Conservation (phyloP, 1,140 invertebrate species). For the Drosophila busckii region DNA sequence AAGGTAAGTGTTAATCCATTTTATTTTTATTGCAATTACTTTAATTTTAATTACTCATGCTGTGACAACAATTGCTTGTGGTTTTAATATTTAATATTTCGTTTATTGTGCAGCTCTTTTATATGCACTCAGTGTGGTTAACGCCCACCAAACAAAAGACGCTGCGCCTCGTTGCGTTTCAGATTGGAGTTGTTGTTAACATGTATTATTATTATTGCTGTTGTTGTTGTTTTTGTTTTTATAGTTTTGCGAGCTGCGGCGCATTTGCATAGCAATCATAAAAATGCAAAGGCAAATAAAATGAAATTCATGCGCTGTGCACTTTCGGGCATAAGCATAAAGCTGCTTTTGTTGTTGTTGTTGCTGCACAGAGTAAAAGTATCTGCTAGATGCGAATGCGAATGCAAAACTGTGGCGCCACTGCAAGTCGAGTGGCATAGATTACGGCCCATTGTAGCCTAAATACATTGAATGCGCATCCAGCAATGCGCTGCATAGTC, state of each 20-base stretch:
- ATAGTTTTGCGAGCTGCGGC: constrained; percentile 14
- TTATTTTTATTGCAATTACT: background rate
- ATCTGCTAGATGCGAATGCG: constrained; percentile 35
- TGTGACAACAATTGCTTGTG: constrained; percentile 21
- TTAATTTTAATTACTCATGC: too few relatives aligned
- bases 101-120: constrained; percentile 15
- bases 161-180: constrained; percentile 44
- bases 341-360: constrained; percentile 19
- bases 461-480: constrained; percentile 28
- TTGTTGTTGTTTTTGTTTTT: constrained; percentile 5
- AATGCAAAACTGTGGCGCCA: constrained; percentile 15
- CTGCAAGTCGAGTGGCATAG: constrained; percentile 45
- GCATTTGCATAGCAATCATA: constrained; percentile 54
- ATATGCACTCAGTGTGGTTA: constrained; percentile 14
- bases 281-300: constrained; percentile 43
- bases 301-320: constrained; percentile 40
- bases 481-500: constrained; percentile 13
- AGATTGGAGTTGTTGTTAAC: constrained; percentile 27
- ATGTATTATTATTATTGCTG: background rate
- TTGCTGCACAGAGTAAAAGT: constrained; percentile 26
- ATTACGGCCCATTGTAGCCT: constrained; percentile 43
- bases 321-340: constrained; percentile 24
- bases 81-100: constrained; percentile 16
- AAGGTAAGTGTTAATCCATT: constrained; percentile 30
- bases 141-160: constrained; percentile 32